phyloP scores from a whole-genome alignment of 2,888 invertebrate species.

The Ormyrus thymus region DNA sequence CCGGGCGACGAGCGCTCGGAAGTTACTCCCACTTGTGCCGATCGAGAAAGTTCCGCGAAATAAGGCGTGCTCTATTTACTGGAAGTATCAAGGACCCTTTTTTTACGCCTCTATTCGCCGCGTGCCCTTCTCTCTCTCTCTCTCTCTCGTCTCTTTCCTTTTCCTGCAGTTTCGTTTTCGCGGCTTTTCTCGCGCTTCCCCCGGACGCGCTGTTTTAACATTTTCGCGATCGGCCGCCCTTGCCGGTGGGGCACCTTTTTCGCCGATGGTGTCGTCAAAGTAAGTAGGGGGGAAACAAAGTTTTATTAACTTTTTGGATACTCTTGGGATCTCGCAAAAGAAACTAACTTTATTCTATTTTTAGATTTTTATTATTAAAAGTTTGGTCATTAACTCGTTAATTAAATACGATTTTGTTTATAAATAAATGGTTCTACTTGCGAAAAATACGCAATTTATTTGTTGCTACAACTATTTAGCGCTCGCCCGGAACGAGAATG shows the following conservation, averaged over 20 bases:
- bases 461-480: no score
- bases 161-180: not conserved
- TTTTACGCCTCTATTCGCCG: not conserved
- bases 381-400: no score
- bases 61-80: constrained; percentile 33
- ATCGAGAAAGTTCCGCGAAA: constrained; percentile 31
- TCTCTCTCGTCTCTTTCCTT: not conserved
- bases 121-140: not conserved
- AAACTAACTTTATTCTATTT: not conserved
- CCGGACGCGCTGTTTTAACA: no score
- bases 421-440: no score
- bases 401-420: no score
- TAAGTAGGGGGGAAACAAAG: not conserved
- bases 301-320: not conserved
- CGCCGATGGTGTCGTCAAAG: not conserved
- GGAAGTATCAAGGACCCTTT: constrained; percentile 24
- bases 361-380: no score
- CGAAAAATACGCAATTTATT: no score
- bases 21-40: not conserved
- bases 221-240: no score
- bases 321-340: not conserved
- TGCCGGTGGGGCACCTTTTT: no score
- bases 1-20: not conserved
- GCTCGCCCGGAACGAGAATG: no score
- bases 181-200: no score